These are phyloP conservation scores for Myathropa florea DNA, from an alignment of 2,888 invertebrate species.

Conservation along the genomic window DNA sequence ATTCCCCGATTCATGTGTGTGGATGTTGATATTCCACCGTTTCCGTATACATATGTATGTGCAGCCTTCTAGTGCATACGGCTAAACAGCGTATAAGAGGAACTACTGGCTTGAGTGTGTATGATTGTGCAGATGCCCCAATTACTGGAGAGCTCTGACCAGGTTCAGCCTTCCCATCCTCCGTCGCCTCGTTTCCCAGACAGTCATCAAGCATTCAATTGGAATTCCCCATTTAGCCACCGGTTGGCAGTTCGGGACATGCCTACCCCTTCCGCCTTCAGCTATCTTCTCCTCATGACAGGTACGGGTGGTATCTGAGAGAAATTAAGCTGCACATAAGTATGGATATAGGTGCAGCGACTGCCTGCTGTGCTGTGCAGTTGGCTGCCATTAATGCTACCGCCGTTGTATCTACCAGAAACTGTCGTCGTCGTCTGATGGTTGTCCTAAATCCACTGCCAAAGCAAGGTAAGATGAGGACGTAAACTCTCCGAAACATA, in stretches of 20 bases:
- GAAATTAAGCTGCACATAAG: constrained; percentile 28
- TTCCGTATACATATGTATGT: not conserved
- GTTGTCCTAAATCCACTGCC: not conserved
- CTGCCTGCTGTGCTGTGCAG: constrained; percentile 42
- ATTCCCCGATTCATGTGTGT: constrained; percentile 4
- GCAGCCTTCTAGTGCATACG: not conserved
- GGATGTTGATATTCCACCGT: not conserved
- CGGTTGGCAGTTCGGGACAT: constrained; percentile 37
- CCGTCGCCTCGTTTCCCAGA: constrained; percentile 2
- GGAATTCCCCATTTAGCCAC: constrained; percentile 53
- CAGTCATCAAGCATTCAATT: constrained; percentile 32
- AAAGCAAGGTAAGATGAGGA: constrained; percentile 2
- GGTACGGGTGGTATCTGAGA: constrained; percentile 45
- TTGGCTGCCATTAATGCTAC: not conserved
- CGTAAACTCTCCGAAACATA: not conserved
- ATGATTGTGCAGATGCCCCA: constrained; percentile 14
- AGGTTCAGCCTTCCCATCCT: constrained; percentile 18
- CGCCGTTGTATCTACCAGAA: constrained; percentile 22
- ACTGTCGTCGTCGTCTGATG: constrained; percentile 15
- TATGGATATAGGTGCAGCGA: constrained; percentile 26
- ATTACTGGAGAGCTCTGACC: constrained; percentile 43
- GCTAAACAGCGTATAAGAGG: not conserved
- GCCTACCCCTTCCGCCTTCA: not conserved
- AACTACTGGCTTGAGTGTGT: not conserved
- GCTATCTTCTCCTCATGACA: not conserved